Evolutionary conservation across 2,113 vertebrate genomes (phyloP).

Genomic region (Perca flavescens): DNA sequence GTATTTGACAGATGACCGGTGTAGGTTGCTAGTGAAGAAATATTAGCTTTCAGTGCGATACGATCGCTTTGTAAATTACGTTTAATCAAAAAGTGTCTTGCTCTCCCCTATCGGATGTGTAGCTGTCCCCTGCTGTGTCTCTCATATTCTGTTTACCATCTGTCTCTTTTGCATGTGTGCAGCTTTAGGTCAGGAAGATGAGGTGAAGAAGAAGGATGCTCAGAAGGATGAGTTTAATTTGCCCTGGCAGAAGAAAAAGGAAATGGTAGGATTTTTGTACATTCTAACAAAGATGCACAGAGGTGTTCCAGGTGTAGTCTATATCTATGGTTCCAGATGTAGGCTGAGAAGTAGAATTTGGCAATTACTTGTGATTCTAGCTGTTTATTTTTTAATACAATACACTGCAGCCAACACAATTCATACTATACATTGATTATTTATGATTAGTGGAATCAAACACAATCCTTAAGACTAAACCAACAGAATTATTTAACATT

Average conservation of each 20-base stretch:
- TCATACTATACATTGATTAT: not conserved
- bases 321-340: no score
- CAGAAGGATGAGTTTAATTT: constrained; percentile 66
- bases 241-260: constrained; percentile 63
- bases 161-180: constrained; percentile 6
- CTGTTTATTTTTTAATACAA: not conserved
- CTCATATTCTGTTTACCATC: not conserved
- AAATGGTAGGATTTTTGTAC: constrained; percentile 9
- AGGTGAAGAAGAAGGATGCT: constrained; percentile 56
- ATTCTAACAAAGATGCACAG: not conserved
- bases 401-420: no score
- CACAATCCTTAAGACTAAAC: no score
- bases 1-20: no score
- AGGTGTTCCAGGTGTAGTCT: not conserved
- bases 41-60: no score
- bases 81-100: no score
- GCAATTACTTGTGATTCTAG: not conserved
- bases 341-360: not conserved
- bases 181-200: constrained; percentile 49
- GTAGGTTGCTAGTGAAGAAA: no score
- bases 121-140: not conserved
- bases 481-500: not conserved
- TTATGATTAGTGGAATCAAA: not conserved
- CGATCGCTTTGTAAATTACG: no score
- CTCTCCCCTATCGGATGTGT: not conserved